These are phyloP conservation scores for Thera obeliscata DNA, from an alignment of 2,888 invertebrate species.

Conservation along the genomic window DNA sequence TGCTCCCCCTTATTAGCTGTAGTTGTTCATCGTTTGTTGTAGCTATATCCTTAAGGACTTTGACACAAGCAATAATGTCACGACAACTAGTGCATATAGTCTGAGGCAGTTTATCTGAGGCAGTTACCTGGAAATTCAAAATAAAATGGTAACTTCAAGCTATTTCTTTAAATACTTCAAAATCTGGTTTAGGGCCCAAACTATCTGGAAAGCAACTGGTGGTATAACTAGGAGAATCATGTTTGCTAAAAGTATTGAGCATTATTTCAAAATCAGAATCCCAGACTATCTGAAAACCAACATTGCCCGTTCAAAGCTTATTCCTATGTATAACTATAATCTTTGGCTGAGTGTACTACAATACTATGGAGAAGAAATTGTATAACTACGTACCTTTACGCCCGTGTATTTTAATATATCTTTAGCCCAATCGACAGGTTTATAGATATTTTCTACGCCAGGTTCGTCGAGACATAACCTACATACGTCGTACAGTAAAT, in stretches of 20 bases:
- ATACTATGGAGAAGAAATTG: no score
- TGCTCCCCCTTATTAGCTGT: constrained; percentile 12
- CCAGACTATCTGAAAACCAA: no score
- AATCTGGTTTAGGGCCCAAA: no score
- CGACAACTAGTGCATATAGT: constrained; percentile 62
- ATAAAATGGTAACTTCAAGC: no score
- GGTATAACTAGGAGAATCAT: no score
- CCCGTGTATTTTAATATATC: constrained; percentile 55
- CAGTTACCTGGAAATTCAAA: constrained; percentile 38
- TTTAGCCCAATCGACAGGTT: constrained; percentile 43
- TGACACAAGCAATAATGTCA: constrained; percentile 52
- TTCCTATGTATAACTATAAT: no score
- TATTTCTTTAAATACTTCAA: no score
- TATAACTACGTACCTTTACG: constrained; percentile 46
- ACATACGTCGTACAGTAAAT: constrained; percentile 52
- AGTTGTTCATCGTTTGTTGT: constrained; percentile 42
- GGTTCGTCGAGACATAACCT: constrained; percentile 58
- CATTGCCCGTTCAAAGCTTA: no score
- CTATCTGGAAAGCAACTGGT: no score
- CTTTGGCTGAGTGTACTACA: no score
- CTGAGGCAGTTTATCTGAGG: constrained; percentile 57
- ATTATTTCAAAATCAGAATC: no score
- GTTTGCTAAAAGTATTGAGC: no score
- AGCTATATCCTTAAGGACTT: constrained; percentile 55
- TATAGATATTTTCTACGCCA: constrained; percentile 50